Conservation (phyloP, 2,797 vertebrate genomes). For the Gobio occitaniae region DNA sequence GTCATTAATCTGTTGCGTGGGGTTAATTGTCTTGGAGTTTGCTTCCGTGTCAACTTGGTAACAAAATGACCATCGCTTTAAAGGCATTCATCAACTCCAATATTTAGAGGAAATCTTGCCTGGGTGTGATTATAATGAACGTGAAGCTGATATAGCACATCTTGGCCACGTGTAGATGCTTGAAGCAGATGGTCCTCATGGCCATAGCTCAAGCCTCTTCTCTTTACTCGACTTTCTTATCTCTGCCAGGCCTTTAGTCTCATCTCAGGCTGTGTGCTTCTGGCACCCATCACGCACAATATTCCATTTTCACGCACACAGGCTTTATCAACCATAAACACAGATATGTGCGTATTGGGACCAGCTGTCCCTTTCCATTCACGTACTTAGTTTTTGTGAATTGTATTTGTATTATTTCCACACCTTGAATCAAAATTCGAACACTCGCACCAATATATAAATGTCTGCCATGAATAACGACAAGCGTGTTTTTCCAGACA, state of each 20-base stretch:
- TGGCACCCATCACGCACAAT: conserved; percentile 74
- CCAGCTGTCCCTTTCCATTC: conserved; percentile 73
- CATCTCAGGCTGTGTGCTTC: conserved; percentile 88
- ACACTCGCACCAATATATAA: neutral
- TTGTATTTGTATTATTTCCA: conserved; percentile 3
- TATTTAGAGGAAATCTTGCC: conserved; percentile 25
- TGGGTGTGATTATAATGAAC: conserved; percentile 42
- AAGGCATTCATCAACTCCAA: conserved; percentile 39
- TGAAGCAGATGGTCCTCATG: conserved; percentile 93
- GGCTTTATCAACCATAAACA: conserved; percentile 50
- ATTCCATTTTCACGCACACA: conserved; percentile 66
- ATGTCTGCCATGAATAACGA: neutral
- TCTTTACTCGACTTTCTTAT: conserved; percentile 77
- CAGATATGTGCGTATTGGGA: conserved; percentile 76
- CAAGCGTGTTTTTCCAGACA: neutral
- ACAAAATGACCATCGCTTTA: conserved; percentile 49
- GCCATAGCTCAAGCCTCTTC: conserved; percentile 82
- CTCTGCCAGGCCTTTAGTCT: conserved; percentile 83
- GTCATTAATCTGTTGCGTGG: conserved; percentile 72
- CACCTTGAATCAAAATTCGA: neutral
- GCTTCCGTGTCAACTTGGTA: conserved; percentile 52
- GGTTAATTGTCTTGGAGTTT: conserved; percentile 59
- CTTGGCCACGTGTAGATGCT: conserved; percentile 87
- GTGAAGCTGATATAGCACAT: conserved; percentile 70
- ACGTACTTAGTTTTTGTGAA: neutral